Base-by-base conservation (phyloP, 2,888 invertebrate species). In the Leuctra nigra region DNA sequence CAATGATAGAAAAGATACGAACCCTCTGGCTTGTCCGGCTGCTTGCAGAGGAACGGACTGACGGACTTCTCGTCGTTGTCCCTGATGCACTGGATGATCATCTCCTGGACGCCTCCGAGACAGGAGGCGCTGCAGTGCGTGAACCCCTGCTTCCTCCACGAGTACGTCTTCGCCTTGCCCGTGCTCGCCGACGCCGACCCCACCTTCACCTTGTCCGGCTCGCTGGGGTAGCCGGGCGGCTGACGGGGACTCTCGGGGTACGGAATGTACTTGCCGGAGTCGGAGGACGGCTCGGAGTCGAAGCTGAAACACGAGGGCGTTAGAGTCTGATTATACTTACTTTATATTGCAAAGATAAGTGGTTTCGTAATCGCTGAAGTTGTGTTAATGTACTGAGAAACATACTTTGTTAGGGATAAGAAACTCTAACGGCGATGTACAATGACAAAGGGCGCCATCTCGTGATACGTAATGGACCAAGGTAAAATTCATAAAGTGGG, bases 101-200 rank as follows among this genome's bases (percentile, higher is more conserved):
- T 77, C 70, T 93, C 92, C 78, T 93, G 80, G 4, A 77, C 74
- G 53, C 78, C 89, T 63, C 95, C 95, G 1, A 96, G 79, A 68
- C 97, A 98, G 7, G 92, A 91, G 0, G 92, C 92, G 66, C 92
- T 95, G 76, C 98, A 98, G 60, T 91, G 88, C 0, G 91, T 91
- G 66, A 90, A 94, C 0, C 93, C 93, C 65, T 86, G 85, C 66
- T 89, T 88, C 64, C 86, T 86, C 93, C 93, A 93, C 0, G 89
- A 86, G 70, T 91, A 91, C 0, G 89, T 87, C 63, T 88, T 87
- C 86, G 0, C 86, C 84, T 33, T 33, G 3, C 50, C 50, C 2
- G 35, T 35, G n/a, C 50, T 50, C 4, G 83, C 79, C 1, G 69
- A 72, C 59, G 86, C 85, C 0, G 86, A 82, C 0, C 84, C 86